These are phyloP conservation scores for Nesogale talazaci DNA, from an alignment of 2,113 vertebrate species.

Conservation along the genomic window DNA sequence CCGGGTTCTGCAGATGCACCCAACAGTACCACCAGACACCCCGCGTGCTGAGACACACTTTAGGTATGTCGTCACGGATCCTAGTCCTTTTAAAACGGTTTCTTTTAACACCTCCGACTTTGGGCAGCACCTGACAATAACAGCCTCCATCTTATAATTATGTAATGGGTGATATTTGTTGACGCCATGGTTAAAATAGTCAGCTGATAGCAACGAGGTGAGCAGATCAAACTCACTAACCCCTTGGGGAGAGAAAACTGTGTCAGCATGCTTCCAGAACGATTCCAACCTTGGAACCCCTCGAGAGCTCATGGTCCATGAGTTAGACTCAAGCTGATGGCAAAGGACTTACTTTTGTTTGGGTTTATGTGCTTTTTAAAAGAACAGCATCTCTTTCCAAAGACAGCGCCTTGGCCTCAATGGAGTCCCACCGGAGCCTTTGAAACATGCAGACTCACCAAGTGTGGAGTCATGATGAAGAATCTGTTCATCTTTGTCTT, in stretches of 20 bases:
- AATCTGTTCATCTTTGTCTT: not conserved
- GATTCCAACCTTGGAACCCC: too few relatives aligned
- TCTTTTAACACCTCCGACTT: not conserved
- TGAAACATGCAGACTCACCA: not conserved
- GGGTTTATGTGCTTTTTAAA: not conserved
- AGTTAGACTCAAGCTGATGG: too few relatives aligned
- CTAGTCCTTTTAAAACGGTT: not conserved
- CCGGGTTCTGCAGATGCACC: not conserved
- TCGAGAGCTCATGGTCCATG: too few relatives aligned
- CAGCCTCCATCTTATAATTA: not conserved
- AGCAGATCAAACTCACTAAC: too few relatives aligned
- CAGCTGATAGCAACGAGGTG: too few relatives aligned
- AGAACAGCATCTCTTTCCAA: not conserved
- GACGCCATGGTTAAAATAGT: too few relatives aligned
- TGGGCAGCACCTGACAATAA: not conserved
- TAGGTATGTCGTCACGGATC: not conserved
- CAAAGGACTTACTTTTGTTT: not conserved
- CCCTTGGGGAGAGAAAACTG: too few relatives aligned
- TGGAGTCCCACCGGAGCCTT: not conserved
- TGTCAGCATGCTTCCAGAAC: too few relatives aligned
- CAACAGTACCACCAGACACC: not conserved
- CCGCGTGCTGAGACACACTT: not conserved
- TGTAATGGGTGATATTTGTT: not conserved
- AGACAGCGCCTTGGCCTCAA: not conserved
- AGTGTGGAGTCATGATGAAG: not conserved